Base-by-base conservation (phyloP, 2,888 invertebrate species). In the Leucophenga montana region DNA sequence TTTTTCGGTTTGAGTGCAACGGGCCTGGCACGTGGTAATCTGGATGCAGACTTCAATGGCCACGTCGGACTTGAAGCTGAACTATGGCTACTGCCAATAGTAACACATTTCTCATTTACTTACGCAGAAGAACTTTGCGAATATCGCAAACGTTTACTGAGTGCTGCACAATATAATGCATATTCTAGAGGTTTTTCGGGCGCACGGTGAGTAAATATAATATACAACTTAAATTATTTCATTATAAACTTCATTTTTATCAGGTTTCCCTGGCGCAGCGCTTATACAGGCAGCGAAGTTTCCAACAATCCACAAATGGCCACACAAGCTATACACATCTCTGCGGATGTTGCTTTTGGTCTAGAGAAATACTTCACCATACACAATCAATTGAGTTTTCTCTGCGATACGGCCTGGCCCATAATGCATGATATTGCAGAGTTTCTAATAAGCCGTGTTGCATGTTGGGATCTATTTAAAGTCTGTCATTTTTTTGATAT, bases 21-120 rank as follows among this genome's bases (percentile, higher is more conserved):
- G 0, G 91, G 92, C 0, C 80, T 92, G 13, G 91, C 91, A 0
- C 89, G 91, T 68, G 86, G 85, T 6, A 78, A 86, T 69, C 75
- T 86, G 8, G 83, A 80, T 11, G 77, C 78, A 0, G 89, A 89
- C 71, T 89, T 89, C 71, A 71, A 89, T 89, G 92, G 92, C 14
- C 92, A 92, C 78, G 92, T 90, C 75, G 91, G 92, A 82, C 92
- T 92, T 92, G 92, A 92, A 74, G 91, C 92, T 0, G 92, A 92
- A 84, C 91, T 91, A 59, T 92, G 92, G 92, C 92, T 92, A 90
- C 89, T 91, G 66, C 92, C 92, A 0, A 86, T 89, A 0, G 90
- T 91, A 6, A 85, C 91, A 14, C 86, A 92, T 39, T 82, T 92
- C 6, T 89, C 91, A 57, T 90, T 90, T 0, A 79, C 85, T 5